Evolutionary conservation across 2,888 invertebrate species (phyloP), one percentile per base, ranked within the genome.

Genomic region (Psylliodes chrysocephalus): DNA sequence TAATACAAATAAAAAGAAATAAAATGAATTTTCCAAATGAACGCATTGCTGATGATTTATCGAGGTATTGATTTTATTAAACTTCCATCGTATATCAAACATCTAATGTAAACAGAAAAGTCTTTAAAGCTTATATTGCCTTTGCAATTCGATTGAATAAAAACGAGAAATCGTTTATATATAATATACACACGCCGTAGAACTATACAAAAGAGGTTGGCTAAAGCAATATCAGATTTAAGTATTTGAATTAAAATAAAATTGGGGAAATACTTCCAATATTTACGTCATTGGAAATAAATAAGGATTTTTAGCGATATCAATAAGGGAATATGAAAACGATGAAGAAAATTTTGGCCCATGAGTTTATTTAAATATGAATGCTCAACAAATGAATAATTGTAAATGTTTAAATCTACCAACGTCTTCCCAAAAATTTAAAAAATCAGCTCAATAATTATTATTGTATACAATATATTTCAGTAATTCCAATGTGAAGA

Each of bases 241-340:
- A 46, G 46, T 46, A 46, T 46, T 46, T 46, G 46, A 19, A 25
- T 46, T 46, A 19, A 46, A 46, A 19, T 46, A 22, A 46, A 46
- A 25, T 46, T 22, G 46, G 12, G 19, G 46, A 46, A 46, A 46
- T 46, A 22, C 14, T 46, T 14, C 14, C 46, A 46, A 46, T 46
- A 46, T 46, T 46, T 46, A 46, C 46, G 22, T 46, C 22, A 22
- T 46, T 22, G 22, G 14, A 46, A 46, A 22, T 46, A 46, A 46
- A 46, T 46, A 46, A 46, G n/a, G 19, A 46, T 22, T 46, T 6
- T n/a, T 12, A 40, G 42, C 14, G 17, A 4, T 25, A 25, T 33
- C 12, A 12, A 35, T 12, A 1, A 2, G 35, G 22, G 46, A 46
- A 22, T 5, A 22, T 46, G 25, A 12, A 46, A 46, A 46, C 22